A percentile compares a stretch with the other conserved stretches of the same genome.
Conservation (phyloP, 2,797 vertebrate species). For the Bradypodion pumilum region DNA sequence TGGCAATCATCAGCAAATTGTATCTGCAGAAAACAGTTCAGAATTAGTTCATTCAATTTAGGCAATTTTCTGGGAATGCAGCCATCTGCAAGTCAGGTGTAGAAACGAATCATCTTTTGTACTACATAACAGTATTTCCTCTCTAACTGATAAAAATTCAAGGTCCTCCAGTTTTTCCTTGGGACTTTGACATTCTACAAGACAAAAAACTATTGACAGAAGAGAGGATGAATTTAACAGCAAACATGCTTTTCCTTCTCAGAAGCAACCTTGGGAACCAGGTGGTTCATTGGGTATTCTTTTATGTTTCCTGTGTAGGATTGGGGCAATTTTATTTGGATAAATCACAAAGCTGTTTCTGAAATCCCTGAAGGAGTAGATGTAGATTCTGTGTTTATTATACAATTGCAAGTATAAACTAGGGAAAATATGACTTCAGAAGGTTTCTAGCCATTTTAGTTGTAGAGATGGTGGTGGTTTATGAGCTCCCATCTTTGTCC, state of each 20-base stretch:
- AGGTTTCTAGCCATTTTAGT: neutral
- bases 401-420: neutral
- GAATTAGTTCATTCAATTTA: slow-evolving; percentile 1
- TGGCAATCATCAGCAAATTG: neutral
- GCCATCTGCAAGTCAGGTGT: slow-evolving; percentile 5
- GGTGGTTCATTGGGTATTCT: neutral
- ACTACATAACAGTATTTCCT: neutral
- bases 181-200: neutral
- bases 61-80: neutral
- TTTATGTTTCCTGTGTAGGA: neutral
- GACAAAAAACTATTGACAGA: neutral
- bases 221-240: neutral
- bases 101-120: neutral
- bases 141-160: neutral
- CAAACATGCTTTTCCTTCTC: neutral
- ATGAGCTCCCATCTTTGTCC: no score
- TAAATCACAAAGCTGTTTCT: neutral
- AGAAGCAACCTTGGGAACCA: neutral
- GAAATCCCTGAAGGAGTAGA: neutral
- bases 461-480: neutral
- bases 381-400: neutral
- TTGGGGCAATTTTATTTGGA: neutral
- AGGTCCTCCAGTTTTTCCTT: neutral
- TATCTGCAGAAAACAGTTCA: slow-evolving; percentile 12
- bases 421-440: neutral